Conservation (phyloP, 2,113 vertebrate genomes). For the Phodopus roborovskii region DNA sequence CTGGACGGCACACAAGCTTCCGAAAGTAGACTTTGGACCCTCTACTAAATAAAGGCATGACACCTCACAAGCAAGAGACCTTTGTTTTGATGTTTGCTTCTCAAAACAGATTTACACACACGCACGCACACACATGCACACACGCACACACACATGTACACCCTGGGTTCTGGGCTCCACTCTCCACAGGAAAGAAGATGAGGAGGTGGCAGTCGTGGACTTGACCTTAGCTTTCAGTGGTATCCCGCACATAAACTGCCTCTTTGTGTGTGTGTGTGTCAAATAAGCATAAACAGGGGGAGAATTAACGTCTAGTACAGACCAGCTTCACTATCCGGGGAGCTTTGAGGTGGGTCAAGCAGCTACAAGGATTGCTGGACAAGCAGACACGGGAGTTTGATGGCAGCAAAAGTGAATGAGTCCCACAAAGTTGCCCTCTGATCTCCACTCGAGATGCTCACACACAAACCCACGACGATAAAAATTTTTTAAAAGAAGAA, state of each 20-base stretch:
- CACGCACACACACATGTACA: not conserved
- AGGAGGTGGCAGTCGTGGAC: not conserved
- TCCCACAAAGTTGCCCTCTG: not conserved
- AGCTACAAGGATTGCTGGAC: not conserved
- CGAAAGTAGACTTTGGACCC: conserved; percentile 31
- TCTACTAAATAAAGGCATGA: not conserved
- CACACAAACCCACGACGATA: not conserved
- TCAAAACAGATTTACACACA: not conserved
- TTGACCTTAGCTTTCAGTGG: not conserved
- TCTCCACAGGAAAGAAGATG: not conserved
- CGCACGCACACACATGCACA: not conserved
- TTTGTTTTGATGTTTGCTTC: not conserved
- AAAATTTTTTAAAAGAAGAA: not conserved
- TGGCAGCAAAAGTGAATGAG: too few relatives aligned
- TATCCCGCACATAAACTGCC: accelerated
- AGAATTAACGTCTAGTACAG: too few relatives aligned
- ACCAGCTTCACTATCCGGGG: not conserved
- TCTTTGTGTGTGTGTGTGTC: not conserved
- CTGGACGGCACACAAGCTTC: not conserved
- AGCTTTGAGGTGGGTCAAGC: not conserved
- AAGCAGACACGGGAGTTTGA: not conserved
- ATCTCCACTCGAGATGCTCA: not conserved
- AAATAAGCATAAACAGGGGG: not conserved
- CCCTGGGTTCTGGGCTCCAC: too few relatives aligned
- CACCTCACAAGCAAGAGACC: not conserved